Conservation (phyloP, 1,140 invertebrate genomes). For the Lasaia peninsularis region DNA sequence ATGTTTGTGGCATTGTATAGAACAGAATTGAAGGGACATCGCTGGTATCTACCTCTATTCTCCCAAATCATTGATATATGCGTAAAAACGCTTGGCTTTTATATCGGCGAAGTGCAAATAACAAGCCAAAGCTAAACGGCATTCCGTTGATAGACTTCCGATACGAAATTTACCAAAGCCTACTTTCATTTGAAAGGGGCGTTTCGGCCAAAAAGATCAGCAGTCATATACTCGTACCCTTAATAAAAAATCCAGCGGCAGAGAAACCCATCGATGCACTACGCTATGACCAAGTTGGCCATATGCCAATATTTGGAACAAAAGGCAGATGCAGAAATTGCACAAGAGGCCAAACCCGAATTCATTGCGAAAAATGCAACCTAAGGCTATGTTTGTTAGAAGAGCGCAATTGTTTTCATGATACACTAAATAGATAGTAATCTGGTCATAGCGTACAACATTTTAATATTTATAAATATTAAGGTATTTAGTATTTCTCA, state of each 20-base stretch:
- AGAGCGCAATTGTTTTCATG: slow-evolving; percentile 28
- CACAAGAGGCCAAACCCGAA: slow-evolving; percentile 24
- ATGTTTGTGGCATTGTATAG: slow-evolving; percentile 33
- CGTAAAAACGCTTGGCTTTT: slow-evolving; percentile 14
- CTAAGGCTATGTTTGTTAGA: slow-evolving; percentile 27
- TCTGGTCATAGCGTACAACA: no score
- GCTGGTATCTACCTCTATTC: slow-evolving; percentile 32
- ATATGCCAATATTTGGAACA: slow-evolving; percentile 27
- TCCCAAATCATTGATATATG: slow-evolving; percentile 32
- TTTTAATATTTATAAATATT: no score
- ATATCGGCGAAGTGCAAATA: slow-evolving; percentile 21
- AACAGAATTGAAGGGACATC: slow-evolving; percentile 30
- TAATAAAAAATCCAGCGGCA: slow-evolving; percentile 18
- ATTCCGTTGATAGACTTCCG: slow-evolving; percentile 22
- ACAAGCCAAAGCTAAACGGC: slow-evolving; percentile 26
- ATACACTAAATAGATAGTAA: slow-evolving; percentile 24
- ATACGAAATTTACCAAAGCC: slow-evolving; percentile 14
- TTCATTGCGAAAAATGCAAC: slow-evolving; percentile 29
- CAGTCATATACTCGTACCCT: slow-evolving; percentile 4
- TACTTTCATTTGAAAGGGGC: no score
- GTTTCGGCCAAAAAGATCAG: no score
- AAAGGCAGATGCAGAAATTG: slow-evolving; percentile 31
- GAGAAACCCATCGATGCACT: slow-evolving; percentile 13
- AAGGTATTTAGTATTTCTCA: no score
- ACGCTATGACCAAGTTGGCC: slow-evolving; percentile 27